phyloP scores from a whole-genome alignment of 2,797 vertebrate species.

The Hypotaenidia okinawae region DNA sequence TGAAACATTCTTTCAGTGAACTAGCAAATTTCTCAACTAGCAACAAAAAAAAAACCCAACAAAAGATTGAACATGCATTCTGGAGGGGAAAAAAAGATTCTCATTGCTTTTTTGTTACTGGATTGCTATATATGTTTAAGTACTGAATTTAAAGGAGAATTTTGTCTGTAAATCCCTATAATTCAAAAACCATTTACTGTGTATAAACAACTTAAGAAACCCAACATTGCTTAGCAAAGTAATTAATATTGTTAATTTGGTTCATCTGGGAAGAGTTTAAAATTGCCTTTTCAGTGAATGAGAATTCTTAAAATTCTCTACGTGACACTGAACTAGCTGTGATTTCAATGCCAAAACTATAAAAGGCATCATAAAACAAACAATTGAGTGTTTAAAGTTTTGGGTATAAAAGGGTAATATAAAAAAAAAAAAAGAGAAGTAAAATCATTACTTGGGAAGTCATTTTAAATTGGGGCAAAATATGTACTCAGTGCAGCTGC shows the following conservation, averaged over 20 bases:
- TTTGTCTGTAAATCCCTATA: neutral
- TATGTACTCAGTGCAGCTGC: neutral
- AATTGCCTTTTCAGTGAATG: neutral
- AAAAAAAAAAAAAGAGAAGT: neutral
- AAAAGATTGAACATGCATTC: neutral
- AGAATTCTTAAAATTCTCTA: slow-evolving; percentile 26
- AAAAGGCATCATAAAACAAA: slow-evolving; percentile 51
- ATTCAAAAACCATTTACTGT: neutral
- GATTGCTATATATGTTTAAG: neutral
- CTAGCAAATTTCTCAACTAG: neutral
- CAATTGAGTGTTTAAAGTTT: slow-evolving; percentile 28
- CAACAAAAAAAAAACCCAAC: neutral
- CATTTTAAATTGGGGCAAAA: neutral
- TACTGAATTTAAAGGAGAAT: neutral
- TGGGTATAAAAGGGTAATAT: slow-evolving; percentile 23
- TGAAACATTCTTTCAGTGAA: slow-evolving; percentile 17
- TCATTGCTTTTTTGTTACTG: neutral
- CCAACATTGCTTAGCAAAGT: neutral
- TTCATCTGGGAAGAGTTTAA: slow-evolving; percentile 34
- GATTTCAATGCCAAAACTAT: slow-evolving; percentile 1
- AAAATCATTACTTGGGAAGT: neutral
- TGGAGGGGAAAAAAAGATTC: neutral
- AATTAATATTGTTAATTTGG: slow-evolving; percentile 51
- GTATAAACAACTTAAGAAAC: neutral
- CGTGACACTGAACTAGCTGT: neutral